Evolutionary conservation across 2,797 vertebrate species (phyloP).

Genomic region (Miichthys miiuy): DNA sequence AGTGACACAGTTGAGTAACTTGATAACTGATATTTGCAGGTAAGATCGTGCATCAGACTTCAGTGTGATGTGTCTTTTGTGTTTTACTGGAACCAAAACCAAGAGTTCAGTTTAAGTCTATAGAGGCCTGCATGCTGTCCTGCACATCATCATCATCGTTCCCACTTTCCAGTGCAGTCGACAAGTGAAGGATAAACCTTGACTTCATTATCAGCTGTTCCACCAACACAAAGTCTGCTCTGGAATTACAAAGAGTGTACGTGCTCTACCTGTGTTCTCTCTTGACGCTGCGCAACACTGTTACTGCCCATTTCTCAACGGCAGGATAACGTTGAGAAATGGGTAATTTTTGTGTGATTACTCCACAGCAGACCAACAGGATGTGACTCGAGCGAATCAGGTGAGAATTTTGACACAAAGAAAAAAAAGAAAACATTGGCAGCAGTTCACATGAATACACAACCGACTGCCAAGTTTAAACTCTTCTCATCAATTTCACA

Average conservation of each 20-base stretch:
- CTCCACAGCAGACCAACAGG: not conserved
- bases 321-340: constrained; percentile 14
- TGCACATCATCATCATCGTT: not conserved
- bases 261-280: not conserved
- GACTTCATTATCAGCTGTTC: not conserved
- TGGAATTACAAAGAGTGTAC: no score
- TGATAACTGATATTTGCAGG: not conserved
- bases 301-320: not conserved
- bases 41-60: no score
- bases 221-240: not conserved
- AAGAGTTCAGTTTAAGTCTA: not conserved
- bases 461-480: not conserved
- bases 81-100: not conserved
- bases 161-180: not conserved
- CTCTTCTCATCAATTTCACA: no score
- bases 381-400: not conserved
- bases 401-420: not conserved
- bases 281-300: not conserved
- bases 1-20: not conserved
- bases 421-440: not conserved
- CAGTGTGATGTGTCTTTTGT: no score
- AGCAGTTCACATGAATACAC: not conserved
- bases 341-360: not conserved
- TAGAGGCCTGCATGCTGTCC: not conserved
- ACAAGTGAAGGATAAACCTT: not conserved